Conservation (phyloP, 2,888 invertebrate species). For the Euclidia mi region DNA sequence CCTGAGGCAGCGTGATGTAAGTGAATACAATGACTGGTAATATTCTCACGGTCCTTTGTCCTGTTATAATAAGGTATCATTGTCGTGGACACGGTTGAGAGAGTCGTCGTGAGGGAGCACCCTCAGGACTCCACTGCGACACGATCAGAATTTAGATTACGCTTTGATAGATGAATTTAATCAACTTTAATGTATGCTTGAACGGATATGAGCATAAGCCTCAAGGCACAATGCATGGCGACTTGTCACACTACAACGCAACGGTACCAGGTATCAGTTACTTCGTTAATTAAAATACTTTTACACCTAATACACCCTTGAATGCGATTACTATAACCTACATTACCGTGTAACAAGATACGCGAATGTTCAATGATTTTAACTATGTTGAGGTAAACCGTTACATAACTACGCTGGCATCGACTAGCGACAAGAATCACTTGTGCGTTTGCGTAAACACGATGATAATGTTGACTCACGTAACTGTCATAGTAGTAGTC, state of each 20-base stretch:
- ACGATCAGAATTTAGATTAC: constrained; percentile 84
- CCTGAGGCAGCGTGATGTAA: constrained; percentile 51
- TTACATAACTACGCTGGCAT: constrained; percentile 12
- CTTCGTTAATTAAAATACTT: constrained; percentile 42
- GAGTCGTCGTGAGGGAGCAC: constrained; percentile 74
- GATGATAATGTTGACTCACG: constrained; percentile 12
- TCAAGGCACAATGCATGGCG: constrained; percentile 22
- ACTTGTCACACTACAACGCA: constrained; percentile 26
- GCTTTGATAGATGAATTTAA: constrained; percentile 76
- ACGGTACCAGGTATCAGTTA: constrained; percentile 39
- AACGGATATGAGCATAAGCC: constrained; percentile 53
- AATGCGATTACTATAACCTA: constrained; percentile 21
- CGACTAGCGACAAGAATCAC: constrained; percentile 6
- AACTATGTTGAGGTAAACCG: constrained; percentile 12
- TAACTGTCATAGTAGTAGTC: constrained; percentile 6
- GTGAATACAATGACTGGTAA: constrained; percentile 68
- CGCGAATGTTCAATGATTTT: neutral
- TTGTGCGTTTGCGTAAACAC: constrained; percentile 4
- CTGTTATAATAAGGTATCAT: constrained; percentile 81
- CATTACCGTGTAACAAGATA: constrained; percentile 19
- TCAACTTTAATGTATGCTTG: constrained; percentile 67
- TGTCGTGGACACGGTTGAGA: constrained; percentile 81
- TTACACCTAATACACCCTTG: constrained; percentile 19
- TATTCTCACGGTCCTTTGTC: constrained; percentile 81
- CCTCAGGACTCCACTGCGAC: constrained; percentile 72